Evolutionary conservation across 2,797 vertebrate genomes (phyloP).

Genomic region (Ataeniobius toweri): DNA sequence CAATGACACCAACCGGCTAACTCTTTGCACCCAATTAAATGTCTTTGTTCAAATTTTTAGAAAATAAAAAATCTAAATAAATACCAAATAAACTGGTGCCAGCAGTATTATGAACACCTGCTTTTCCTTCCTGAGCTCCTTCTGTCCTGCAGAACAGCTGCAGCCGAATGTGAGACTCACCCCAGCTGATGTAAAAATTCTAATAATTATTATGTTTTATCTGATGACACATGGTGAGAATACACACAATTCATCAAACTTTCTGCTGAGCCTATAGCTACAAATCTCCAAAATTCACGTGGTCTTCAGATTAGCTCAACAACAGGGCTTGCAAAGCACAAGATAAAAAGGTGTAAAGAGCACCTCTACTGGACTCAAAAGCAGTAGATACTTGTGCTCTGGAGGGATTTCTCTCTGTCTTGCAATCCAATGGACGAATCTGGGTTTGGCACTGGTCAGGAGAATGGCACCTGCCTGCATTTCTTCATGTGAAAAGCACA

Average conservation of each 20-base stretch:
- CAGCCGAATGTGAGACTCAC: background rate
- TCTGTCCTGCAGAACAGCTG: background rate
- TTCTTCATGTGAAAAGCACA: background rate
- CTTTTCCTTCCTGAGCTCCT: background rate
- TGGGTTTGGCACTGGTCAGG: background rate
- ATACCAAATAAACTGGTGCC: background rate
- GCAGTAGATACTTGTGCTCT: background rate
- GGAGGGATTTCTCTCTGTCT: background rate
- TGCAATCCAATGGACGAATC: no score
- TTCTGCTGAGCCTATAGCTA: background rate
- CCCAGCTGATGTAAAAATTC: background rate
- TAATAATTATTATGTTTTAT: background rate
- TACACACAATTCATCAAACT: background rate
- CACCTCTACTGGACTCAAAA: background rate
- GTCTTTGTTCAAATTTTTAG: background rate
- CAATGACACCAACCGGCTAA: background rate
- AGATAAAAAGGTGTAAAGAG: background rate
- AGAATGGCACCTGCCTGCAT: background rate
- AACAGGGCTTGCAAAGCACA: background rate
- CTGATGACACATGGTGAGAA: background rate
- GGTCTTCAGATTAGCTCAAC: background rate
- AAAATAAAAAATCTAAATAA: background rate
- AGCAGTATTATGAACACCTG: background rate
- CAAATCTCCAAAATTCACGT: background rate
- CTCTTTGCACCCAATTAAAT: background rate